Evolutionary conservation across 2,797 vertebrate species (phyloP).

Genomic region (Todus mexicanus): DNA sequence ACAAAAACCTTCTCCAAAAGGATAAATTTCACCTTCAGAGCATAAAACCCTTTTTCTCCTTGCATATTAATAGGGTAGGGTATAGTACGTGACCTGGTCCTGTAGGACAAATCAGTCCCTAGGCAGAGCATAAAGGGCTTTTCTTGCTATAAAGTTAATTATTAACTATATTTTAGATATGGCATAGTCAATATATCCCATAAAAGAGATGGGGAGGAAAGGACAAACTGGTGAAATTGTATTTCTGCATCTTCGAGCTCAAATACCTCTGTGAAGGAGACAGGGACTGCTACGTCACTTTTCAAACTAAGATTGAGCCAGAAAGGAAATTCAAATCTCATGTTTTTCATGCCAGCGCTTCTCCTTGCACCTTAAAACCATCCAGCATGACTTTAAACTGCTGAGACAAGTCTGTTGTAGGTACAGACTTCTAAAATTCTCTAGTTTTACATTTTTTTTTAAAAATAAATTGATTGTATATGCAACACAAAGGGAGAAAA

Average conservation of each 20-base stretch:
- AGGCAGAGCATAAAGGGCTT: constrained; percentile 19
- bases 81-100: constrained; percentile 28
- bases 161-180: constrained; percentile 7
- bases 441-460: not conserved
- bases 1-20: constrained; percentile 41
- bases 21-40: constrained; percentile 44
- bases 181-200: constrained; percentile 26
- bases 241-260: not conserved
- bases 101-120: constrained; percentile 16
- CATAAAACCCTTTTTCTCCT: not conserved
- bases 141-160: constrained; percentile 13
- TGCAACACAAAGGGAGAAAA: not conserved
- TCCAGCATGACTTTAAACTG: not conserved
- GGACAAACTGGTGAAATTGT: not conserved
- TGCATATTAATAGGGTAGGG: constrained; percentile 44
- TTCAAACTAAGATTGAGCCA: not conserved
- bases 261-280: not conserved
- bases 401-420: not conserved
- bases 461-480: constrained; percentile 11
- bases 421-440: not conserved
- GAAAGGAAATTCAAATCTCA: not conserved
- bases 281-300: not conserved
- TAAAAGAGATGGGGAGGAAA: not conserved
- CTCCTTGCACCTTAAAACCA: not conserved
- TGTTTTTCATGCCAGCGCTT: not conserved